Conservation (phyloP, 2,888 invertebrate genomes). For the Pristionchus mayeri region DNA sequence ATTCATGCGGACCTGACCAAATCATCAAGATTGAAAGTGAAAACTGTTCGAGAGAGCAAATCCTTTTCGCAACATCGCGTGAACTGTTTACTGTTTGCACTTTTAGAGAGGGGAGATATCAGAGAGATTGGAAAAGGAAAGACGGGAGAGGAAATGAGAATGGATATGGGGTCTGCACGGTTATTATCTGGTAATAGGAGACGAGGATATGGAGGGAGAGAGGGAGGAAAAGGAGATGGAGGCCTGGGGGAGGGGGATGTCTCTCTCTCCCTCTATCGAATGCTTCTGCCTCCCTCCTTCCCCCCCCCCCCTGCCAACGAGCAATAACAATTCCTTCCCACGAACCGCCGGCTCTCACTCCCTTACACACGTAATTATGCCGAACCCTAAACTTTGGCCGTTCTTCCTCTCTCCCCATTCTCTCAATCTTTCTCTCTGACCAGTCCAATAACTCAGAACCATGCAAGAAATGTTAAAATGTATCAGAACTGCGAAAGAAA, state of each 20-base stretch:
- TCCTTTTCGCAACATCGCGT: slow-evolving; percentile 17
- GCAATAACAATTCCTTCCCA: slow-evolving; percentile 34
- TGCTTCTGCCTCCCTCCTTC: background rate
- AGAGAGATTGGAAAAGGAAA: too few relatives aligned
- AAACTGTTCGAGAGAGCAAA: too few relatives aligned
- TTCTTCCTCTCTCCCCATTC: background rate
- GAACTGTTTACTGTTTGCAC: slow-evolving; percentile 36
- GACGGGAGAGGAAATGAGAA: background rate
- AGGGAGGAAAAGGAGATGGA: background rate
- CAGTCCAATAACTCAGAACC: too few relatives aligned
- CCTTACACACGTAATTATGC: background rate
- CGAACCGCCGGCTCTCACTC: slow-evolving; percentile 12
- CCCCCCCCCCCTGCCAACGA: background rate
- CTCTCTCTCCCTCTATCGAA: slow-evolving; percentile 15
- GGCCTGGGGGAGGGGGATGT: background rate
- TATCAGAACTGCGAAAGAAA: too few relatives aligned
- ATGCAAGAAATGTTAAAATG: background rate
- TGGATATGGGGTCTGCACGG: background rate
- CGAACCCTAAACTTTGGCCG: background rate
- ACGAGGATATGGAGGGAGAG: background rate
- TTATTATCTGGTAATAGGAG: background rate
- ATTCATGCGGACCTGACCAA: too few relatives aligned
- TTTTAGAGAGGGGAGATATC: background rate
- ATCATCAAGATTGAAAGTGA: too few relatives aligned
- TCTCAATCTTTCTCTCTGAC: too few relatives aligned